Percentiles rank a stretch among this genome's conserved stretches.
Evolutionary conservation across 2,113 vertebrate genomes (phyloP).

Genomic region (Erpornis zantholeuca): DNA sequence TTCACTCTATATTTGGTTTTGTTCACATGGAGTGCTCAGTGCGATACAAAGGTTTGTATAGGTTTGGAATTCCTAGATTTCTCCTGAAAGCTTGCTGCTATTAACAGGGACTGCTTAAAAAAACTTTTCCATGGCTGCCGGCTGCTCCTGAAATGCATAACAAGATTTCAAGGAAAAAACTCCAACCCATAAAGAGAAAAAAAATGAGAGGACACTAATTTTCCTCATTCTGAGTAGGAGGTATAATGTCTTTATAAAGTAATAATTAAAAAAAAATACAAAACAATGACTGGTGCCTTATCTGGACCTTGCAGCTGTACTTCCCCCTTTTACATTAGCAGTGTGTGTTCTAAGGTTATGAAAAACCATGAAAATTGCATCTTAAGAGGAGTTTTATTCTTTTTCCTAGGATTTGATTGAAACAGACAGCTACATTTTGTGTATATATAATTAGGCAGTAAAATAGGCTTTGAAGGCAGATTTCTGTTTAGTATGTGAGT

Average conservation of each 20-base stretch:
- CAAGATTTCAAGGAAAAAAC: neutral
- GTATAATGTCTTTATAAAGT: constrained; percentile 81
- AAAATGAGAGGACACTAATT: constrained; percentile 62
- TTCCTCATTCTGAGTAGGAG: constrained; percentile 65
- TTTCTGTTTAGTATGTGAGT: constrained; percentile 84
- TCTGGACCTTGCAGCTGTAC: constrained; percentile 77
- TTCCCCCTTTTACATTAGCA: constrained; percentile 65
- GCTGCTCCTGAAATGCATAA: constrained; percentile 52
- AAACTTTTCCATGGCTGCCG: constrained; percentile 62
- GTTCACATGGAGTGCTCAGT: constrained; percentile 19
- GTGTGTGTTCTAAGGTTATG: constrained; percentile 74
- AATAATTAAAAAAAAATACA: constrained; percentile 78
- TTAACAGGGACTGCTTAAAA: constrained; percentile 51
- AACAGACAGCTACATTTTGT: constrained; percentile 86
- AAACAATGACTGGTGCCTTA: constrained; percentile 77
- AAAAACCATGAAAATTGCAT: constrained; percentile 82
- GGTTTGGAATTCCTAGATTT: constrained; percentile 24
- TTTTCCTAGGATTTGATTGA: constrained; percentile 82
- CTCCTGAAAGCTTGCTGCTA: constrained; percentile 47
- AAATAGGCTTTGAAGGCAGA: constrained; percentile 83
- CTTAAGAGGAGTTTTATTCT: constrained; percentile 81
- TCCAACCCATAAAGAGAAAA: neutral
- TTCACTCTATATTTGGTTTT: neutral
- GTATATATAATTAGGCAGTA: constrained; percentile 86
- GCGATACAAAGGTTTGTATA: constrained; percentile 44